These are phyloP conservation scores for Xestia rhomboidea DNA, from an alignment of 2,888 invertebrate species.

Conservation along the genomic window DNA sequence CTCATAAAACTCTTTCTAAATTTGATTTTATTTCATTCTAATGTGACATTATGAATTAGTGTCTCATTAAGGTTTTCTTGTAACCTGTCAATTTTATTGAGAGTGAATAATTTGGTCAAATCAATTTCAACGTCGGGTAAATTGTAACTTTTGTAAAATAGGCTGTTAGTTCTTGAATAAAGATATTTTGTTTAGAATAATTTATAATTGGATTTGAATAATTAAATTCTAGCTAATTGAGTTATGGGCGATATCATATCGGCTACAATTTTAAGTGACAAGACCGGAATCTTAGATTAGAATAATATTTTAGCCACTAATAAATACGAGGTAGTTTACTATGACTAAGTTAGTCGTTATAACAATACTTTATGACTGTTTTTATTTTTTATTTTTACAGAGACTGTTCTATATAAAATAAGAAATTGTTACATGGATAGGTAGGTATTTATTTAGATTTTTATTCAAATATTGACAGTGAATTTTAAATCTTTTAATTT, in stretches of 20 bases:
- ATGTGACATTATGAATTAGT: not conserved
- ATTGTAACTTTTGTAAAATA: not conserved
- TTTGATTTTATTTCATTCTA: not conserved
- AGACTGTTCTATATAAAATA: not conserved
- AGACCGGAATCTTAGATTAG: not conserved
- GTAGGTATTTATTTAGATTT: not conserved
- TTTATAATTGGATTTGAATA: slow-evolving; percentile 42
- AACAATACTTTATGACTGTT: no score
- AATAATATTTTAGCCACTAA: not conserved
- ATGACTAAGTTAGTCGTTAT: not conserved
- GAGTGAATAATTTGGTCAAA: slow-evolving; percentile 1
- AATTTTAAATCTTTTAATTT: not conserved
- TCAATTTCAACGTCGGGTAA: slow-evolving; percentile 1
- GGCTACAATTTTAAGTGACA: slow-evolving; percentile 13
- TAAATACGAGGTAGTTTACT: not conserved
- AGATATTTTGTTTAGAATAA: slow-evolving; percentile 43
- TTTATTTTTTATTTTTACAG: not conserved
- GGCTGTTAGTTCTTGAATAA: slow-evolving; percentile 20
- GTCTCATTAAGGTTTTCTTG: not conserved
- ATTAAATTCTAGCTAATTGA: slow-evolving; percentile 40
- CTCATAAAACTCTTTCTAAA: not conserved
- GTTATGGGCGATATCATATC: slow-evolving; percentile 3
- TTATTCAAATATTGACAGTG: not conserved
- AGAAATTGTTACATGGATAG: not conserved
- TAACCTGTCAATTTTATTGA: not conserved